Conservation (phyloP, 2,113 vertebrate genomes). For the Chaetops frenatus region DNA sequence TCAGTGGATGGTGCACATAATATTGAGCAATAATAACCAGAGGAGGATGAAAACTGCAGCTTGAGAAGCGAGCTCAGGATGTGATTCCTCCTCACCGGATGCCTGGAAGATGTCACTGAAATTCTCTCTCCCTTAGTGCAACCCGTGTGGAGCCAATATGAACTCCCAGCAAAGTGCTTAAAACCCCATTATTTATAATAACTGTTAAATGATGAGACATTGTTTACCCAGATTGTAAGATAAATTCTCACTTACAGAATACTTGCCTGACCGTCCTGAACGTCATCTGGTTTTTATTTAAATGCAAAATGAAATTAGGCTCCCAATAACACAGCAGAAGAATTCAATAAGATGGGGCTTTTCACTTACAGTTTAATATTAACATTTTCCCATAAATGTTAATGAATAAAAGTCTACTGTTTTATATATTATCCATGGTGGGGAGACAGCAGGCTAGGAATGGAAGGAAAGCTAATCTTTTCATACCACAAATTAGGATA, state of each 20-base stretch:
- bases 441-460: conserved; percentile 27
- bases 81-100: conserved; percentile 55
- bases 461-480: conserved; percentile 32
- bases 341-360: conserved; percentile 76
- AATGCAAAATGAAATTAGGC: conserved; percentile 78
- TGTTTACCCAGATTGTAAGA: conserved; percentile 69
- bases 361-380: conserved; percentile 65
- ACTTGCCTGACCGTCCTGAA: conserved; percentile 52
- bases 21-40: conserved; percentile 28
- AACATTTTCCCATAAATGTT: conserved; percentile 67
- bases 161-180: conserved; percentile 68
- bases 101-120: conserved; percentile 67
- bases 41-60: conserved; percentile 28
- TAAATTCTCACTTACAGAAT: conserved; percentile 68
- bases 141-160: conserved; percentile 54
- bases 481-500: not conserved
- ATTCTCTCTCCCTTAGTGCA: conserved; percentile 56
- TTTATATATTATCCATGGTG: conserved; percentile 25
- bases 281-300: conserved; percentile 81
- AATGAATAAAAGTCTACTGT: conserved; percentile 68
- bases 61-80: conserved; percentile 32
- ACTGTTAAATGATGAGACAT: conserved; percentile 75
- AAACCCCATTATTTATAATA: conserved; percentile 71
- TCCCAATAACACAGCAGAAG: conserved; percentile 73
- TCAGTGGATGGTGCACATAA: not conserved